Conservation (phyloP, 2,797 vertebrate genomes). For the Cottoperca gobio region DNA sequence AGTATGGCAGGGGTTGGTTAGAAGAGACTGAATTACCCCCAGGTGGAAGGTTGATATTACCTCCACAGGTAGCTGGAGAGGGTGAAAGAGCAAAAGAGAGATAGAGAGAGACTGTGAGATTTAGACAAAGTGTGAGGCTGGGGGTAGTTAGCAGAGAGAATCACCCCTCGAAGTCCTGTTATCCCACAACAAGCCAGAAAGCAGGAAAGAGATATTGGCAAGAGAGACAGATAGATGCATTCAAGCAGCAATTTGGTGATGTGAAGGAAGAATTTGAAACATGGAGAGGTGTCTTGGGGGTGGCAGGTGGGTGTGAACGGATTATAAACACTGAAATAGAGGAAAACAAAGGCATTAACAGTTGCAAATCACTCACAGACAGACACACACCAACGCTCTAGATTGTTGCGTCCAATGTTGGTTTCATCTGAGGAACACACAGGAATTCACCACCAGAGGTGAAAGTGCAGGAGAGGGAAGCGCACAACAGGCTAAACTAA, state of each 20-base stretch:
- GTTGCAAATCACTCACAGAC: constrained; percentile 58
- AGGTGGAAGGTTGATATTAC: constrained; percentile 54
- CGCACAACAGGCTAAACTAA: neutral
- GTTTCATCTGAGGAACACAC: constrained; percentile 45
- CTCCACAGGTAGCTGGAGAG: constrained; percentile 55
- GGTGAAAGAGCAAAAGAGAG: constrained; percentile 42
- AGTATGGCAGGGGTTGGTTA: constrained; percentile 48
- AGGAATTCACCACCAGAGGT: constrained; percentile 35
- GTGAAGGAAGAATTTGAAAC: constrained; percentile 63
- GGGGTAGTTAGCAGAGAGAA: constrained; percentile 92
- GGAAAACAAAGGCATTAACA: constrained; percentile 76
- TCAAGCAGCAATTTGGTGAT: constrained; percentile 71
- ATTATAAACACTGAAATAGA: constrained; percentile 72
- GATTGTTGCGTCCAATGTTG: constrained; percentile 23
- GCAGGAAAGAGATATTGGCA: constrained; percentile 65
- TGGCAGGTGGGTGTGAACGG: constrained; percentile 68
- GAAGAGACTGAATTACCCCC: constrained; percentile 57
- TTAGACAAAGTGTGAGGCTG: constrained; percentile 87
- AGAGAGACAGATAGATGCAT: constrained; percentile 67
- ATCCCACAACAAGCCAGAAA: constrained; percentile 88
- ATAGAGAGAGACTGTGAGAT: constrained; percentile 50
- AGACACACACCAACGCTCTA: constrained; percentile 12
- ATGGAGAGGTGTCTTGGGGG: constrained; percentile 63
- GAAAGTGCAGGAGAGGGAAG: constrained; percentile 27
- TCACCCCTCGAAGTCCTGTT: constrained; percentile 92